These are phyloP conservation scores for Pemphredon lugubris DNA, from an alignment of 2,888 invertebrate genomes.

Conservation along the genomic window DNA sequence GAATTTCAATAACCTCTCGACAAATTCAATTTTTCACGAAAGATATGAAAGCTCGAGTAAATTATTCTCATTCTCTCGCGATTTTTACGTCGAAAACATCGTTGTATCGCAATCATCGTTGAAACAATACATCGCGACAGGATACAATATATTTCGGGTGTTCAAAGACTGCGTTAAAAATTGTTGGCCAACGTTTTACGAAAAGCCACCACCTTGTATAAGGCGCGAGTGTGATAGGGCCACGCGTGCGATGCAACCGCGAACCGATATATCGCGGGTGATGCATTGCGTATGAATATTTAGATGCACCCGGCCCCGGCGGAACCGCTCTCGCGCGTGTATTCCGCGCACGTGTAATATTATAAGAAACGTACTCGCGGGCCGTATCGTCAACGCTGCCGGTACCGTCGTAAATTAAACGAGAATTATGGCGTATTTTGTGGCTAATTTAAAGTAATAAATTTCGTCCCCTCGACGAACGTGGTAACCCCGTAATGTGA, in stretches of 20 bases:
- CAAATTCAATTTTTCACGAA: too few species aligned
- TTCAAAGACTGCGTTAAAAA: too few species aligned
- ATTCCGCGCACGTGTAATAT: constrained; percentile 34
- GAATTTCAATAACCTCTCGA: too few species aligned
- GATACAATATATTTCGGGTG: too few species aligned
- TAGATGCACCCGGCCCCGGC: constrained; percentile 48
- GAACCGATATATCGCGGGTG: constrained; percentile 41
- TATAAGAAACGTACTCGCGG: constrained; percentile 29
- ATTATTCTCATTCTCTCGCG: too few species aligned
- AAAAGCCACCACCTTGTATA: too few species aligned
- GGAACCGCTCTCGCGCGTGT: constrained; percentile 39
- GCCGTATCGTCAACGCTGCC: constrained; percentile 58
- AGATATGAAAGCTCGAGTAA: too few species aligned
- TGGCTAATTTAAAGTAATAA: constrained; percentile 70
- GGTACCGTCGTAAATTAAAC: constrained; percentile 44
- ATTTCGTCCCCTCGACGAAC: constrained; percentile 54
- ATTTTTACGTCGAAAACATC: too few species aligned
- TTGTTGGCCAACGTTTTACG: too few species aligned
- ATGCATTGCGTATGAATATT: constrained; percentile 64
- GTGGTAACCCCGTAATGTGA: constrained; percentile 49
- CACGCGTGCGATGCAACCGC: neutral
- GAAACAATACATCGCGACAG: too few species aligned
- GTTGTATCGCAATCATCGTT: too few species aligned
- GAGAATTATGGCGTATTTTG: constrained; percentile 68
- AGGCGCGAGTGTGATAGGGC: too few species aligned